Percentiles rank a stretch among this genome's conserved stretches.
phyloP scores from a whole-genome alignment of 2,113 vertebrate species.

The Cavia aperea region DNA sequence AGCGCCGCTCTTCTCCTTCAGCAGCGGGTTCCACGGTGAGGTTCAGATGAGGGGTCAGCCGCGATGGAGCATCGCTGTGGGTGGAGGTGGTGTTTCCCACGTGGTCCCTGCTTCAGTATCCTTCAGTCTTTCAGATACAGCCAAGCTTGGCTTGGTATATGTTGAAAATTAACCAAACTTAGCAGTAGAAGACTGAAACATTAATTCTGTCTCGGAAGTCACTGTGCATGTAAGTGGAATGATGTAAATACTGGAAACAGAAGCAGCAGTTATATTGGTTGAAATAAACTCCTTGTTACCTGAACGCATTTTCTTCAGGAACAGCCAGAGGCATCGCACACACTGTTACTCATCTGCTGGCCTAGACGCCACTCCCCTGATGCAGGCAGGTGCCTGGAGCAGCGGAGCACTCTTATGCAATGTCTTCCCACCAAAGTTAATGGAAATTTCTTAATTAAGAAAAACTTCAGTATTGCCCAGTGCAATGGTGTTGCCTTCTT shows the following conservation, averaged over 20 bases:
- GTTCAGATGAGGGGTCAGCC: conserved; percentile 68
- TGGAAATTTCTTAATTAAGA: conserved; percentile 46
- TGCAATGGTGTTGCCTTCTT: conserved; percentile 71
- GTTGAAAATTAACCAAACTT: conserved; percentile 71
- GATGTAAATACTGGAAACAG: conserved; percentile 72
- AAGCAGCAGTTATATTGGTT: conserved; percentile 64
- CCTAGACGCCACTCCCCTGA: conserved; percentile 56
- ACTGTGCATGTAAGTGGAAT: conserved; percentile 68
- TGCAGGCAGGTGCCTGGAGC: conserved; percentile 46
- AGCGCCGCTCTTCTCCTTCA: fast-evolving
- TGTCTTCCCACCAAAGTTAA: conserved; percentile 46
- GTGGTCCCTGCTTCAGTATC: conserved; percentile 54
- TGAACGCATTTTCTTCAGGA: conserved; percentile 68
- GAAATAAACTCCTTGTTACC: conserved; percentile 63
- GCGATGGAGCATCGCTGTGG: conserved; percentile 64
- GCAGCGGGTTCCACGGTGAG: not conserved
- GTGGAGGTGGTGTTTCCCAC: conserved; percentile 70
- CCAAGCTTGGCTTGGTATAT: conserved; percentile 62
- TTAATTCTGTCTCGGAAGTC: conserved; percentile 71
- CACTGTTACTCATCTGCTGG: conserved; percentile 63
- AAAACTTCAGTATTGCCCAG: conserved; percentile 57
- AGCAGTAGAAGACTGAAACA: conserved; percentile 67
- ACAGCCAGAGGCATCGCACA: conserved; percentile 57
- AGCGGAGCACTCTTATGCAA: conserved; percentile 59
- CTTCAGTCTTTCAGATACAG: conserved; percentile 69